Evolutionary conservation across 2,888 invertebrate genomes (phyloP).

Genomic region (Argyresthia albistria): DNA sequence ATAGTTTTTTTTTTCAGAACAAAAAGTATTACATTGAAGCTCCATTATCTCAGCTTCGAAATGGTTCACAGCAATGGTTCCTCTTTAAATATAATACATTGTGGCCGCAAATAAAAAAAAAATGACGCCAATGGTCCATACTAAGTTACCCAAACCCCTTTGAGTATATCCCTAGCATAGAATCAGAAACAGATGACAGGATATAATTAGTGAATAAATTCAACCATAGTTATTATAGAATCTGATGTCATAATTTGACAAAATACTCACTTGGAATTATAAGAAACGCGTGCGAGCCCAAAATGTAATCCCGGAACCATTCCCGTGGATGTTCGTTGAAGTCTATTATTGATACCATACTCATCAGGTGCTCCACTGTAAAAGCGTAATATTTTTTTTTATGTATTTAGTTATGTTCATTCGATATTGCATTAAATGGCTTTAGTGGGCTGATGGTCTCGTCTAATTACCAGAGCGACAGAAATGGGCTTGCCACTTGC

Average conservation of each 20-base stretch:
- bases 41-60: too few relatives aligned
- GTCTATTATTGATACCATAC: slow-evolving; percentile 59
- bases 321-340: slow-evolving; percentile 29
- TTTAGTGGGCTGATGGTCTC: neutral
- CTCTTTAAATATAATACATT: too few relatives aligned
- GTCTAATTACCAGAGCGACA: neutral
- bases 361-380: slow-evolving; percentile 73
- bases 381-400: slow-evolving; percentile 3
- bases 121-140: too few relatives aligned
- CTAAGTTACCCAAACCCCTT: too few relatives aligned
- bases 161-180: too few relatives aligned
- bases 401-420: neutral
- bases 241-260: neutral
- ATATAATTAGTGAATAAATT: neutral
- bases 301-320: slow-evolving; percentile 21
- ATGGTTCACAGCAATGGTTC: too few relatives aligned
- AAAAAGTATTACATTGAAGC: too few relatives aligned
- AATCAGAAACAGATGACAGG: too few relatives aligned
- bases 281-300: slow-evolving; percentile 50
- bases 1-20: too few relatives aligned
- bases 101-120: too few relatives aligned
- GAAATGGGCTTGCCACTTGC: neutral
- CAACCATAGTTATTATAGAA: neutral
- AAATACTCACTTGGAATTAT: slow-evolving; percentile 40
- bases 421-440: neutral